Percentiles rank a stretch among this genome's conserved stretches.
These are phyloP conservation scores for Thalassoma bifasciatum DNA, from an alignment of 2,113 vertebrate species.

Conservation along the genomic window DNA sequence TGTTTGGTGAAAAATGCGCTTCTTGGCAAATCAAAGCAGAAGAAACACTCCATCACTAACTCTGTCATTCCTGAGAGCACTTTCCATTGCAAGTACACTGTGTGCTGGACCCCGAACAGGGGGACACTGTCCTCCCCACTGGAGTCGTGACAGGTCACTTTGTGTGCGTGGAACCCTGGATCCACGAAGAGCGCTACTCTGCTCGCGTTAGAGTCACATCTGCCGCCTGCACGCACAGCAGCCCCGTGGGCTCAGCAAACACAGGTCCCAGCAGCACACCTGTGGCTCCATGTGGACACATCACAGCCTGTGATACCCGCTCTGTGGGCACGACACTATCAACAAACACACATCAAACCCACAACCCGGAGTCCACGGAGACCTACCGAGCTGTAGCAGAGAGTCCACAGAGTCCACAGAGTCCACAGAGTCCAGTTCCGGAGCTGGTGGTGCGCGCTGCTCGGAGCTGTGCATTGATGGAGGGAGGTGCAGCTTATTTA, in stretches of 20 bases:
- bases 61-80: not conserved
- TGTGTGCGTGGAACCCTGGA: not conserved
- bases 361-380: not conserved
- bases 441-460: constrained; percentile 1
- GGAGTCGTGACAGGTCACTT: constrained; percentile 27
- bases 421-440: constrained; percentile 6
- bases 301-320: not conserved
- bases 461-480: constrained; percentile 31
- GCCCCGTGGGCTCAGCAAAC: not conserved
- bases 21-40: not conserved
- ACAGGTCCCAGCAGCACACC: constrained; percentile 45
- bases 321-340: not conserved
- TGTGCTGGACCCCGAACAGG: not conserved
- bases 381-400: constrained; percentile 35
- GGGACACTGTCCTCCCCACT: constrained; percentile 38
- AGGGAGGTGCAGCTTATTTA: constrained; percentile 39
- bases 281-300: constrained; percentile 52
- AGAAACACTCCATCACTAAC: not conserved
- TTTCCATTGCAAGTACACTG: not conserved
- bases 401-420: too few species aligned
- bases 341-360: not conserved
- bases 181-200: not conserved
- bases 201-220: not conserved
- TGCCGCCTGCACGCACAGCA: not conserved
- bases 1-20: not conserved